Evolutionary conservation across 2,888 invertebrate species (phyloP).

Genomic region (Augiades crinisus): DNA sequence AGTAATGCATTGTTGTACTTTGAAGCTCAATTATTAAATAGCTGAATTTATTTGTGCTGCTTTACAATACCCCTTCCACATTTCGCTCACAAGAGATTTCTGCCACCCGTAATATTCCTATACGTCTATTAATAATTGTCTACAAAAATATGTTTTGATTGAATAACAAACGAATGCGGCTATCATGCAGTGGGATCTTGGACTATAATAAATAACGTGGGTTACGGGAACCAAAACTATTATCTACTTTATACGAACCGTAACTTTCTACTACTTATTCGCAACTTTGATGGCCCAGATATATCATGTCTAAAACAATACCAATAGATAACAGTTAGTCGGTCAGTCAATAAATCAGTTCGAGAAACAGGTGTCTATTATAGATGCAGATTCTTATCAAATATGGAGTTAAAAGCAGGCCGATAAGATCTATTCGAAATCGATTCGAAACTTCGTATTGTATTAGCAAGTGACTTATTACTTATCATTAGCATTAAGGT

Average conservation of each 20-base stretch:
- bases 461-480: background rate
- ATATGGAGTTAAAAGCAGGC: constrained; percentile 14
- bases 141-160: too few relatives aligned
- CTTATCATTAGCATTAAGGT: background rate
- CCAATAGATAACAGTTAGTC: background rate
- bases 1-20: too few relatives aligned
- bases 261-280: constrained; percentile 13
- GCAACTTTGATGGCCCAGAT: constrained; percentile 4
- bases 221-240: background rate
- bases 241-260: background rate
- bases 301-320: constrained; percentile 17
- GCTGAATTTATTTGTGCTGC: too few relatives aligned
- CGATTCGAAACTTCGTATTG: background rate
- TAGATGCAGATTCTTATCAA: constrained; percentile 19
- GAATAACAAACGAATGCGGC: too few relatives aligned
- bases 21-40: too few relatives aligned
- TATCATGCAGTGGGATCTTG: too few relatives aligned
- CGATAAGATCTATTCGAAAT: constrained; percentile 14
- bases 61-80: too few relatives aligned
- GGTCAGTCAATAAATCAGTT: constrained; percentile 20
- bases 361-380: constrained; percentile 24
- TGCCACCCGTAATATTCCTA: too few relatives aligned
- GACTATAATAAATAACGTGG: background rate
- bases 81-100: too few relatives aligned
- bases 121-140: too few relatives aligned